Evolutionary conservation across 2,888 invertebrate species (phyloP), one percentile per base, ranked within the genome.

Genomic region (Galeopsomyia nigrocyanea): DNA sequence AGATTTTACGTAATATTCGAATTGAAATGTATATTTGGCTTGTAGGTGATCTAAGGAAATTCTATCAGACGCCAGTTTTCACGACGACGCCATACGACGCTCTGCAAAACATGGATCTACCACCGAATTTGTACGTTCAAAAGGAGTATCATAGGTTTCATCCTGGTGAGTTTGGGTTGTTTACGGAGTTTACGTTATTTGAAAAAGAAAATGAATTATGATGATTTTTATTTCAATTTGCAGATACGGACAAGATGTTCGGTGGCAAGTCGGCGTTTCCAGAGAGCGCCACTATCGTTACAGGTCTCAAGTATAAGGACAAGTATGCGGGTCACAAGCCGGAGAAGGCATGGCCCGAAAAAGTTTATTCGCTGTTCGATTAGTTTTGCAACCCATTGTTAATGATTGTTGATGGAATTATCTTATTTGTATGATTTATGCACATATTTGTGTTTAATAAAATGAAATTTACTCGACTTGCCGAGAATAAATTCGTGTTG

Each of bases 71-170:
- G 3, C 90, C 92, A 19, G 90, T 96, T 1, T 89, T 91, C 76
- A 90, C 90, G 0, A 89, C 88, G 3, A 91, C 92, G 21, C 95
- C 96, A 17, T 90, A 92, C 80, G 96, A 96, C 78, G 89, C 90
- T 47, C 83, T 96, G 80, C 90, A 89, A 75, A 89, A 88, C 73
- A 89, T 91, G 82, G 91, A 95, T 46, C 87, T 98, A 64, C 97
- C 98, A 0, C 92, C 93, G 81, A 98, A 98, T 88, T 87, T 98
- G 31, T 93, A 97, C 84, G 89, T 98, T 3, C 93, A 94, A 82
- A 88, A 91, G 73, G 93, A 97, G 60, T 94, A 95, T 84, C 84
- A 92, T 56, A 88, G 96, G 70, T 98, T 96, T 86, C 90, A 96
- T 88, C 95, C 96, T 77, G 92, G 93, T 92, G 79, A 39, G 39